Evolutionary conservation across 1,140 invertebrate genomes (phyloP), one percentile per base, ranked within the genome.

Genomic region (Saccostrea echinata): DNA sequence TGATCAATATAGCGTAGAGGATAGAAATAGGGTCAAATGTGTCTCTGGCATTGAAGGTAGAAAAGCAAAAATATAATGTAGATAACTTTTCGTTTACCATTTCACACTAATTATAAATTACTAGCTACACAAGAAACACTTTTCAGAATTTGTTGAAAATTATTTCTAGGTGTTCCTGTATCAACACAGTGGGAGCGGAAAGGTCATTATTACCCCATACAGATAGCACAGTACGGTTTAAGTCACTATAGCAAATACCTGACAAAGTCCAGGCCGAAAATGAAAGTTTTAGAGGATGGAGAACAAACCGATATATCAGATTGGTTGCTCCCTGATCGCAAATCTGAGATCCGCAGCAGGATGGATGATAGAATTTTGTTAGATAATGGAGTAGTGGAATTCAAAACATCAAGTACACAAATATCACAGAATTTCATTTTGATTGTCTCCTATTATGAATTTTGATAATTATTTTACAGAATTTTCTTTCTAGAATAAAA

Each of bases 201-300:
- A 80, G 98, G 98, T 0, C 99, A 99, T 95, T 98, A 97, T 94
- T 99, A 99, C 95, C 98, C 99, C 0, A 99, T 99, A 2, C 99
- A 99, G 96, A 99, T 99, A 90, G 98, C 98, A 8, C 99, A 99
- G 94, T 99, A 98, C 95, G 99, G 98, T 0, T 95, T 99, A 55
- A 98, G 98, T 33, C 99, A 99, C 95, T 99, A 98, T 95, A 99
- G 98, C 94, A 99, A 99, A 95, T 98, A 98, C 84, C 85, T 94
- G 57, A 88, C 88, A 8, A 92, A 93, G 12, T 90, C 90, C 8
- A 90, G 92, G 61, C 91, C 92, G n/a, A 90, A 91, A 16, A 71
- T 88, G 1, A 83, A 90, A 3, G 84, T 92, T 12, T 87, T 94
- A 13, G 97, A 98, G 92, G 97, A 98, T 94, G 96, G 82, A 93